Evolutionary conservation across 64 coral and sea anemone species (phyloP).

Genomic region (Montipora sp.): DNA sequence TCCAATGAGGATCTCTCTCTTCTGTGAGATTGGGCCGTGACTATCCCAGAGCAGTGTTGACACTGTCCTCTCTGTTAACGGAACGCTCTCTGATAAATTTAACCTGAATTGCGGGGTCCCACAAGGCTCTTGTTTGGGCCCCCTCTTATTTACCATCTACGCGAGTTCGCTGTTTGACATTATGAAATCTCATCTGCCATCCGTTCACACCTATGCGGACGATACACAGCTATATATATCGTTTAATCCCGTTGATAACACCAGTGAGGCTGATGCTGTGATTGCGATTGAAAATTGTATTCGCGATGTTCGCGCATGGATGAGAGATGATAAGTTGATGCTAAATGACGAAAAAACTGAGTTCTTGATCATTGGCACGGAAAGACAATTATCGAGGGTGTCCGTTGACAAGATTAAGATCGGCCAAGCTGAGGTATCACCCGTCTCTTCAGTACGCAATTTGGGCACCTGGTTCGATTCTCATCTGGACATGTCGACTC

Average conservation of each 20-base stretch:
- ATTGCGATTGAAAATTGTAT: constrained; percentile 30
- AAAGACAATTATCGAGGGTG: constrained; percentile 3
- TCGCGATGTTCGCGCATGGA: constrained; percentile 16
- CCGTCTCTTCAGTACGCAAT: constrained; percentile 4
- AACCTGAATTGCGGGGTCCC: constrained; percentile 27
- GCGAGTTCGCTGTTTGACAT: constrained; percentile 46
- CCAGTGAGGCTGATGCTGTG: constrained; percentile 28
- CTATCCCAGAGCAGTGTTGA: too few species aligned
- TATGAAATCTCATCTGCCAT: constrained; percentile 54
- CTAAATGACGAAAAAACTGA: neutral
- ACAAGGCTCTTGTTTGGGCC: constrained; percentile 25
- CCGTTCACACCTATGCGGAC: constrained; percentile 47
- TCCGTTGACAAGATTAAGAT: constrained; percentile 8
- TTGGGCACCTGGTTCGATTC: constrained; percentile 17
- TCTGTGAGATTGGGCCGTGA: too few species aligned
- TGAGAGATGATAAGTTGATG: constrained; percentile 2
- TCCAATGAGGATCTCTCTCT: too few species aligned
- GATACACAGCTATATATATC: constrained; percentile 55
- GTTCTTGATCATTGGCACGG: constrained; percentile 20
- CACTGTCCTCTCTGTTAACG: neutral
- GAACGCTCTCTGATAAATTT: constrained; percentile 8
- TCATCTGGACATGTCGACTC: neutral
- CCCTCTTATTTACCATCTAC: constrained; percentile 52
- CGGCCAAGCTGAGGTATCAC: neutral
- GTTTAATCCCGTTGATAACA: constrained; percentile 32